Percentiles rank a stretch among this genome's conserved stretches.
Conservation (phyloP, 1,140 invertebrate species). For the Centruroides sculpturatus region DNA sequence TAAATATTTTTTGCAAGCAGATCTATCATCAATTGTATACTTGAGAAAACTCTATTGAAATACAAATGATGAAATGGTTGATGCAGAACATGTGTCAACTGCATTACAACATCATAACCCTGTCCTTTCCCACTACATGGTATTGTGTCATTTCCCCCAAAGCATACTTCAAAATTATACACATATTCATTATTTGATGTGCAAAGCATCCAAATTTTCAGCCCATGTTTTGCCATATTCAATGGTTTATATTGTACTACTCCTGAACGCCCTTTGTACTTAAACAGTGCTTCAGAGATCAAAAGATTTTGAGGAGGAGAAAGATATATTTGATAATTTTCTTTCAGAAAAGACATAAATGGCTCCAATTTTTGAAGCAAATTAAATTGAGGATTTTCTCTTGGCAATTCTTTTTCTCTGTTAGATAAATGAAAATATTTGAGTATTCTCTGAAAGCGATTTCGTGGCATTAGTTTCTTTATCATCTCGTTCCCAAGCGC, state of each 20-base stretch:
- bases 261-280: neutral
- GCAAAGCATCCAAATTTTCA: conserved; percentile 1
- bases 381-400: neutral
- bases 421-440: neutral
- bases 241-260: neutral
- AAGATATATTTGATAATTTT: neutral
- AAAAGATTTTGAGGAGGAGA: neutral
- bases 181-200: neutral
- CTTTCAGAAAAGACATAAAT: neutral
- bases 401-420: neutral
- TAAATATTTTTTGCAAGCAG: neutral
- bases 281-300: neutral
- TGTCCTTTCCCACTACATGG: neutral
- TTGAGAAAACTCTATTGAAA: neutral
- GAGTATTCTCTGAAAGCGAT: neutral
- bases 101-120: neutral
- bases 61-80: neutral
- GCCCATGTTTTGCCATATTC: neutral
- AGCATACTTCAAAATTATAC: neutral
- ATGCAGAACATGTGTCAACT: neutral
- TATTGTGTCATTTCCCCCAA: neutral
- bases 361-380: neutral
- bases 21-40: neutral
- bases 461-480: neutral
- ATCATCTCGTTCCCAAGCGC: neutral